Evolutionary conservation across 2,113 vertebrate genomes (phyloP).

Genomic region (Saccopteryx leptura): DNA sequence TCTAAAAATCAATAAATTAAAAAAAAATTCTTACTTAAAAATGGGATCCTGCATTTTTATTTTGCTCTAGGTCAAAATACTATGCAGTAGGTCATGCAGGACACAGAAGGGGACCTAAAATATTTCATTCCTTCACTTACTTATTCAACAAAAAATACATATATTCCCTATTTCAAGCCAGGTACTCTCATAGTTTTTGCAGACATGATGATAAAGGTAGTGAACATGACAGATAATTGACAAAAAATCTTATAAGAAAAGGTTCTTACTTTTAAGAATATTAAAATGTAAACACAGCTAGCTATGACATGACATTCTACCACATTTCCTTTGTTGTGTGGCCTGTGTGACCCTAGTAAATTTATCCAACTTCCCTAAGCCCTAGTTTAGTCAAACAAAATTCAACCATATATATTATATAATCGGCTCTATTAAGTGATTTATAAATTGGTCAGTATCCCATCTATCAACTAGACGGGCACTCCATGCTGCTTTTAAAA

Average conservation of each 20-base stretch:
- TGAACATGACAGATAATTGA: neutral
- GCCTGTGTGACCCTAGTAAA: neutral
- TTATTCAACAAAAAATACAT: conserved; percentile 38
- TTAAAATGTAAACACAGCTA: conserved; percentile 41
- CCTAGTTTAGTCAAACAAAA: neutral
- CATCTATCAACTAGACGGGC: neutral
- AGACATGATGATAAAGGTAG: conserved; percentile 29
- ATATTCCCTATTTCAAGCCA: neutral
- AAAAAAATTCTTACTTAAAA: too few relatives aligned
- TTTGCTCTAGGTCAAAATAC: neutral
- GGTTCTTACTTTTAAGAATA: neutral
- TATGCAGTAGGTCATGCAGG: neutral
- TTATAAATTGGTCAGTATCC: neutral
- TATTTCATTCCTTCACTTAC: neutral
- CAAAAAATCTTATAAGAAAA: conserved; percentile 18
- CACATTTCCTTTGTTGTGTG: neutral
- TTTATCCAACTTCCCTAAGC: neutral
- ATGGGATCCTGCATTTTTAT: neutral
- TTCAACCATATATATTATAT: neutral
- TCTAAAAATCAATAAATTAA: too few relatives aligned
- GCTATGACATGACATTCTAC: neutral
- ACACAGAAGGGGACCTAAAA: neutral
- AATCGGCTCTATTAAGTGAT: neutral
- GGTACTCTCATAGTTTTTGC: neutral
- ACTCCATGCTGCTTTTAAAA: neutral